Base-by-base conservation (phyloP, 2,113 vertebrate species). In the Lanius collurio region DNA sequence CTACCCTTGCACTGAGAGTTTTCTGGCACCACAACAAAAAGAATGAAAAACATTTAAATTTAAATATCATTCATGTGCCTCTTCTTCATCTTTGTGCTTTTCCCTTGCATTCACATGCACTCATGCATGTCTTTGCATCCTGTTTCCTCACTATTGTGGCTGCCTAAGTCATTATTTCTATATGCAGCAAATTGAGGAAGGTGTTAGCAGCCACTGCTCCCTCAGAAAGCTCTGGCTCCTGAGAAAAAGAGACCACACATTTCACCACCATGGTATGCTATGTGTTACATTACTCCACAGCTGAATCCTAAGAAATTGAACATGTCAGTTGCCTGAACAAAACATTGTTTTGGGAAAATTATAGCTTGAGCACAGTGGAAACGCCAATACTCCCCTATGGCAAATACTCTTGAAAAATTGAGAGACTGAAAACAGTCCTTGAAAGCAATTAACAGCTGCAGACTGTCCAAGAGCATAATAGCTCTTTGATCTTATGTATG, bases 401-500 rank as follows among this genome's bases (percentile, higher is more conserved):
- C 27, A 83, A 65, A 87, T 50, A 28, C 27, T 86, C 53, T 73
- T 62, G 83, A 86, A 95, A 95, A 94, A 82, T 0, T 52, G 60
- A 91, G 63, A 64, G 42, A n/a, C 20, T 67, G 30, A 75, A 78
- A 89, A 60, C 11, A 67, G 39, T 47, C 56, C 33, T 67, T 79
- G 68, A 87, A 81, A 83, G 74, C 47, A 37, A 55, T 87, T 90
- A 94, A 80, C 18, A 87, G 73, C 73, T 92, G 76, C 87, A 95
- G 83, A 77, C 71, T 89, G 88, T 44, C 69, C 87, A 47, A 65
- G 64, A 87, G 68, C 46, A 89, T 83, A 96, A 92, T 74, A 83
- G 76, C 37, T 91, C 83, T 96, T 96, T 94, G 73, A 89, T 94
- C 89, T 67, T 42, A 13, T 59, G n/a, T 89, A n/a, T 87, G 77